These are phyloP conservation scores for Peromyscus melanophrys DNA, from an alignment of 2,797 vertebrate species.

Conservation along the genomic window DNA sequence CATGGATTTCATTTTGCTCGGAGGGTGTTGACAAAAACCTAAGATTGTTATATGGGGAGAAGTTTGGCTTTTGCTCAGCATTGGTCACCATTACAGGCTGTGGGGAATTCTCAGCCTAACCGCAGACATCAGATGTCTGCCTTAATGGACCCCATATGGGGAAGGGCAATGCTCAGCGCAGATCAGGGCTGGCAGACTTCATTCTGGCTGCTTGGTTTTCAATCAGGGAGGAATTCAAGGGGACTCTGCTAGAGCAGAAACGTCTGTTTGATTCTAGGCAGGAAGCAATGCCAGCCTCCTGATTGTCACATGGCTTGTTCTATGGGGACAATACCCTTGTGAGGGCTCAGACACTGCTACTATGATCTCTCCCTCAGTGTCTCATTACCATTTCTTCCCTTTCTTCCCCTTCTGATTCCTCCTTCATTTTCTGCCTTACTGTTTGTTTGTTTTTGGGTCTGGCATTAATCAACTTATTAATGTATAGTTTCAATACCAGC, in stretches of 20 bases:
- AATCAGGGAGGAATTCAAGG: conserved; percentile 32
- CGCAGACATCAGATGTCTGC: conserved; percentile 76
- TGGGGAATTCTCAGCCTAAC: conserved; percentile 75
- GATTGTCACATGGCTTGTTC: not conserved
- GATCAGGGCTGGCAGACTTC: conserved; percentile 24
- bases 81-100: conserved; percentile 69
- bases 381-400: not conserved
- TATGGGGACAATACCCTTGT: not conserved
- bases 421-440: not conserved
- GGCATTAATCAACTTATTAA: conserved; percentile 4
- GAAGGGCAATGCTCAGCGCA: conserved; percentile 68
- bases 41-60: conserved; percentile 78
- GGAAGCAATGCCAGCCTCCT: conserved; percentile 44
- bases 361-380: not conserved
- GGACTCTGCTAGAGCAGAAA: not conserved
- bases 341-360: conserved; percentile 2
- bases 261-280: conserved; percentile 54
- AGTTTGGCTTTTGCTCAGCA: conserved; percentile 62
- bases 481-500: conserved; percentile 6
- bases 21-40: conserved; percentile 73
- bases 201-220: conserved; percentile 66
- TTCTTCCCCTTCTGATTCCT: not conserved
- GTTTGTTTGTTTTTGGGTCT: not conserved
- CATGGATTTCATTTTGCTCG: conserved; percentile 63
- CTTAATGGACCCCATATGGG: conserved; percentile 81